Base-by-base conservation (phyloP, 2,797 vertebrate genomes). In the Cheracebus regulus region DNA sequence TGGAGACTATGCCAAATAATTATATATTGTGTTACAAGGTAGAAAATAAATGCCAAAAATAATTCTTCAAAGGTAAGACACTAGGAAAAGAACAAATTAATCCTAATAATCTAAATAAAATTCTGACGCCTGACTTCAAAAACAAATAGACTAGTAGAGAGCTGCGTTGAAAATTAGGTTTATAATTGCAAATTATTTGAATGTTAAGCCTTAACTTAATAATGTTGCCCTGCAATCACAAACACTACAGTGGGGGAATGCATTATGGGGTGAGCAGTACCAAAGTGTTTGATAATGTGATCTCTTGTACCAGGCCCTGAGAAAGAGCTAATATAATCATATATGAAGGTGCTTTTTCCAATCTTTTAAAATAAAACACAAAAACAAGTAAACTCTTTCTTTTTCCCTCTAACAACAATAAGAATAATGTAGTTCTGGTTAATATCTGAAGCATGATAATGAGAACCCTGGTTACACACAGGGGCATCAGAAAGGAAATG, bases 361-460 rank as follows among this genome's bases (percentile, higher is more conserved):
- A 14, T 61, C 5, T 88, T 89, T 88, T 85, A 28, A 91, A 95
- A 88, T 84, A 73, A 91, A 91, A 52, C 39, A 41, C 39, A 90
- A 61, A 28, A 36, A 70, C 4, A 52, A 36, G 58, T n/a, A 20
- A 95, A 85, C 28, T 73, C 10, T 41, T 24, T 72, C 58, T 39
- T 79, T 75, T 58, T 39, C 19, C 84, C 20, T n/a, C 36, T 75
- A 84, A 84, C 52, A 70, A 52, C 22, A 79, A 3, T 11, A 90
- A 58, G 24, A 83, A 52, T 44, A 61, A 67, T 20, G 26, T 39
- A 55, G 10, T 67, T 89, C 26, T 30, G 0, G 36, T 33, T 22
- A 61, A 26, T 89, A 76, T 33, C 46, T 30, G 13, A 96, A 81
- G 28, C 10, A 44, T 24, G 13, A 48, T n/a, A 85, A 52, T 72